Percentiles rank a stretch among this genome's conserved stretches.
These are phyloP conservation scores for Enteromius unitaeniatus DNA, from an alignment of 2,797 vertebrate genomes.

Conservation along the genomic window DNA sequence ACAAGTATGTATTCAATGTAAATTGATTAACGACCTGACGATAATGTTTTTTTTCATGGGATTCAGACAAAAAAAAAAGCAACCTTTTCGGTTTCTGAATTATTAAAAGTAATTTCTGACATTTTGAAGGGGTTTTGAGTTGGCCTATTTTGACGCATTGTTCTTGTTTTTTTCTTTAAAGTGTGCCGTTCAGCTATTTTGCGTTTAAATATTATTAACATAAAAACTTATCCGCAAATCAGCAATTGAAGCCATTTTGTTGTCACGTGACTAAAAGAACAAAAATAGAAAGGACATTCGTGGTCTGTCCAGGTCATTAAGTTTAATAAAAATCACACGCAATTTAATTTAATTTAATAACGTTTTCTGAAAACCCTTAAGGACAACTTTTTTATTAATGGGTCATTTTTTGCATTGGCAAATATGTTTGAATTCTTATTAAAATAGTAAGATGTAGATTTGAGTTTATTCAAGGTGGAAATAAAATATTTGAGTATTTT, in stretches of 20 bases:
- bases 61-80: not conserved
- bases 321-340: not conserved
- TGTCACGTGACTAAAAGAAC: slow-evolving; percentile 7
- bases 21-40: not conserved
- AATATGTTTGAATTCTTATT: not conserved
- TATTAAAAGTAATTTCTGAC: not conserved
- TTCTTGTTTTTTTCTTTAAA: not conserved
- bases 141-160: not conserved
- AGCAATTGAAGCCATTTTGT: slow-evolving; percentile 8
- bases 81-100: not conserved
- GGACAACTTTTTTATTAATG: not conserved
- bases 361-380: not conserved
- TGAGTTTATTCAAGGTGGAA: not conserved
- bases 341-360: not conserved
- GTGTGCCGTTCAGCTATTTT: not conserved
- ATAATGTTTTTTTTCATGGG: not conserved
- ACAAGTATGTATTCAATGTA: not conserved
- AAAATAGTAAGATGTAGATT: no score
- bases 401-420: not conserved
- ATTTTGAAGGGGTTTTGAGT: not conserved
- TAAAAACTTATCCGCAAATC: not conserved
- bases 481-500: not conserved
- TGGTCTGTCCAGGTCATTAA: not conserved
- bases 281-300: not conserved
- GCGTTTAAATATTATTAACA: not conserved